These are phyloP conservation scores for Cololabis saira DNA, from an alignment of 2,113 vertebrate genomes.

Conservation along the genomic window DNA sequence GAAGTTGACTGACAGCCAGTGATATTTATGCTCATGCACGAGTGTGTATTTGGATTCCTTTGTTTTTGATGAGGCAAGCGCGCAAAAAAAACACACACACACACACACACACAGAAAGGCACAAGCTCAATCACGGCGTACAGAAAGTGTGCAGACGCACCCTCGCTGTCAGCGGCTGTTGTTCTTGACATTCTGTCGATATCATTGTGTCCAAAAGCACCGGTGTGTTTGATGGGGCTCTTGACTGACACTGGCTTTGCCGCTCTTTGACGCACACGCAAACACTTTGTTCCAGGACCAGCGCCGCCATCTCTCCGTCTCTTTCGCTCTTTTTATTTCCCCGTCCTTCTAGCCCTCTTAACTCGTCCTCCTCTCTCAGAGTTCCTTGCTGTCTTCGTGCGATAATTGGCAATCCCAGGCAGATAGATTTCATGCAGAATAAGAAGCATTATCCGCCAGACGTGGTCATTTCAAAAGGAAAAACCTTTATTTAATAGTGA, in stretches of 20 bases:
- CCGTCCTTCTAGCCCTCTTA: conserved; percentile 25
- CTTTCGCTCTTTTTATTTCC: background rate
- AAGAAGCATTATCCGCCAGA: conserved; percentile 15
- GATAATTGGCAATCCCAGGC: conserved; percentile 44
- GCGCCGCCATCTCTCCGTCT: conserved; percentile 22
- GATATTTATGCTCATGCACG: conserved; percentile 64
- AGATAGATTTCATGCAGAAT: conserved; percentile 40
- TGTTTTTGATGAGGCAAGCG: conserved; percentile 61
- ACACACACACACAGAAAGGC: no score
- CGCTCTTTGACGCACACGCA: conserved; percentile 56
- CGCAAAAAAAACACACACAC: no score
- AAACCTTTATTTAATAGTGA: conserved; percentile 14
- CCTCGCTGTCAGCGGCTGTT: conserved; percentile 56
- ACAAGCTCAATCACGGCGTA: conserved; percentile 38
- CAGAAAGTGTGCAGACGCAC: conserved; percentile 29
- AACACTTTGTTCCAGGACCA: conserved; percentile 59
- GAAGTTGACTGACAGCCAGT: conserved; percentile 76
- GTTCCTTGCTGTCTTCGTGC: conserved; percentile 38
- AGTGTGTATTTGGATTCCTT: conserved; percentile 63
- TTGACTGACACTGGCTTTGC: conserved; percentile 50
- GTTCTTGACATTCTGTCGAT: conserved; percentile 81
- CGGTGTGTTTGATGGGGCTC: conserved; percentile 72
- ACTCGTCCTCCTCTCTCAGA: conserved; percentile 30
- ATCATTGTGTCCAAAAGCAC: conserved; percentile 70
- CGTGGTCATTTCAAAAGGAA: conserved; percentile 3